Base-by-base conservation (phyloP, 2,797 vertebrate species). In the Falco novaeseelandiae region DNA sequence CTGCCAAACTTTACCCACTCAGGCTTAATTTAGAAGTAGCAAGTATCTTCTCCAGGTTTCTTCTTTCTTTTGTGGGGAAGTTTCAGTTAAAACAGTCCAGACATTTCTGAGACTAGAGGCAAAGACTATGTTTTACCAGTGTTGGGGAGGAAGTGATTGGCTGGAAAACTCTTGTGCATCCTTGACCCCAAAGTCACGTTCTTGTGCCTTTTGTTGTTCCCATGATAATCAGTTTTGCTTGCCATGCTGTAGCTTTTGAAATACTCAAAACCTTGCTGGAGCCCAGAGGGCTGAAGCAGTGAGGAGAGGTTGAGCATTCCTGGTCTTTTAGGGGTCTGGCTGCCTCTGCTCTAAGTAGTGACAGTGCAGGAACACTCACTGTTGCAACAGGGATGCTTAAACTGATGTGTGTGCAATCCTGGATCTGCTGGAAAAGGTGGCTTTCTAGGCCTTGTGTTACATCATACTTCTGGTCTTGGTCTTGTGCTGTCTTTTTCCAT, bases 21-120 rank as follows among this genome's bases (percentile, higher is more conserved):
- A 62, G 32, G 55, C 66, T 92, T 83, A 67, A 87, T 93, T 93
- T 87, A 80, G 83, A 87, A 85, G 23, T 80, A 87, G 40, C 54
- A 71, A 80, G 29, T 62, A 16, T 83, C 54, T 87, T 91, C 42
- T 92, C 20, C 26, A 38, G 23, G 1, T 27, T 90, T 76, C 36
- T 86, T 83, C 63, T 80, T 80, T 40, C 10, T 86, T 92, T 83
- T 61, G 12, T 70, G 52, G 21, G 13, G 38, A 85, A 58, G 84
- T 73, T 51, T 92, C 59, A 66, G 49, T 89, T 94, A 48, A 89
- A 95, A 74, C n/a, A 71, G 44, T 63, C 44, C 36, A 89, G 78
- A 67, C 25, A 1, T 67, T 80, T 87, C 81, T 92, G 74, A 87
- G 48, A 92, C 57, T 71, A 92, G 83, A 70, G 44, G 11, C 29